Base-by-base conservation (phyloP, 2,113 vertebrate genomes). In the Sorex fumeus region DNA sequence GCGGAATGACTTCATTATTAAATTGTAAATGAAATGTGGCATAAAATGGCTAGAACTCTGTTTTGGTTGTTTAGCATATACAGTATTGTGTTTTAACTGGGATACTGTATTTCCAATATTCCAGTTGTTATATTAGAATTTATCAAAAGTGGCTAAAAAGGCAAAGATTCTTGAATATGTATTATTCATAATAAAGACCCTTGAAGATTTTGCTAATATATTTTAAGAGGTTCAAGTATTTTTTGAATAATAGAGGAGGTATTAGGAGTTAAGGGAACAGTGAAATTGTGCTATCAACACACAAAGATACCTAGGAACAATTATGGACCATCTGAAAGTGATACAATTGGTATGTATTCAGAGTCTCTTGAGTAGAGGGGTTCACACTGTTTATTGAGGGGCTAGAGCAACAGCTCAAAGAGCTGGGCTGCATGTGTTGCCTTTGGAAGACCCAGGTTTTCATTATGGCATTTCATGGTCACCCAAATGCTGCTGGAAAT, bases 1-100 rank as follows among this genome's bases (percentile, higher is more conserved):
- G 3, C 11, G 75, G 79, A 93, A 53, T 75, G 72, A 67, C n/a
- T 88, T 91, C 84, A 36, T 69, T 76, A 45, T 78, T 69, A 74
- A 25, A 92, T 50, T 27, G 50, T 74, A 75, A 74, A 53, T 87
- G 77, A 81, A 93, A 84, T 75, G 40, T 32, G 71, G 36, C 50
- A 76, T 85, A 86, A 89, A 88, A 69, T 70, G 16, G 11, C 71
- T 67, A 47, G 62, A 71, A 28, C 4, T 84, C 72, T 88, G 23
- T 16, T 45, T 77, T 88, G 27, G 27, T 74, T 15, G 75, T 27
- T n/a, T 50, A 70, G 19, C 9, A 50, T 62, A 32, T 88, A 18
- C 69, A 74, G n/a, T 71, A 85, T 43, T 83, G 11, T 83, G 21
- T 92, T 45, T 43, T 43, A 67, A 8, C 32, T 21, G 30, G 6